These are phyloP conservation scores for Zapus hudsonius DNA, from an alignment of 2,113 vertebrate species.

Conservation along the genomic window DNA sequence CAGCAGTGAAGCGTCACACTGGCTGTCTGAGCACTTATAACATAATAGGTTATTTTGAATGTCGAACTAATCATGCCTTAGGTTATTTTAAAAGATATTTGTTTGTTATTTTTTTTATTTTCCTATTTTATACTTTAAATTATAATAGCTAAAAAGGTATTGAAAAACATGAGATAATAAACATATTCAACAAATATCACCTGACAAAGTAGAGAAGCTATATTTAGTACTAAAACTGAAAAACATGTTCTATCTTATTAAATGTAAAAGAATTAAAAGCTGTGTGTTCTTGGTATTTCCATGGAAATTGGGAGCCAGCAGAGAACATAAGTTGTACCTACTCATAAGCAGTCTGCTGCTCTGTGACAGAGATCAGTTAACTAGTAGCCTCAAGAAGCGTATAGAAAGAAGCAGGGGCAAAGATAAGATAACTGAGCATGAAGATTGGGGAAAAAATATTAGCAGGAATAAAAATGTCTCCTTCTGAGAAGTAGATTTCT, in stretches of 20 bases:
- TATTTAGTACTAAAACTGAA: slow-evolving; percentile 2
- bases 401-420: background rate
- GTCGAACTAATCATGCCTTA: background rate
- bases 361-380: background rate
- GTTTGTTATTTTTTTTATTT: background rate
- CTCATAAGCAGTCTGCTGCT: background rate
- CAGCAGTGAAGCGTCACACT: too few species aligned
- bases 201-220: background rate
- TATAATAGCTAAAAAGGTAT: slow-evolving; percentile 43
- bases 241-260: background rate
- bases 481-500: slow-evolving; percentile 17
- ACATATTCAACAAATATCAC: background rate
- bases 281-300: background rate
- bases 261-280: background rate
- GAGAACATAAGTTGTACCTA: slow-evolving; percentile 18
- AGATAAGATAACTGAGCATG: slow-evolving; percentile 52
- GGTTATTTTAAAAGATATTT: slow-evolving; percentile 26
- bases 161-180: background rate
- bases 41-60: background rate
- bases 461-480: slow-evolving; percentile 20
- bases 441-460: slow-evolving; percentile 64
- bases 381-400: background rate
- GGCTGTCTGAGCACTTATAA: background rate
- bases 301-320: background rate
- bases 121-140: slow-evolving; percentile 62